Evolutionary conservation across 2,113 vertebrate species (phyloP), one percentile per base, ranked within the genome.

Genomic region (Oncorhynchus tshawytscha): DNA sequence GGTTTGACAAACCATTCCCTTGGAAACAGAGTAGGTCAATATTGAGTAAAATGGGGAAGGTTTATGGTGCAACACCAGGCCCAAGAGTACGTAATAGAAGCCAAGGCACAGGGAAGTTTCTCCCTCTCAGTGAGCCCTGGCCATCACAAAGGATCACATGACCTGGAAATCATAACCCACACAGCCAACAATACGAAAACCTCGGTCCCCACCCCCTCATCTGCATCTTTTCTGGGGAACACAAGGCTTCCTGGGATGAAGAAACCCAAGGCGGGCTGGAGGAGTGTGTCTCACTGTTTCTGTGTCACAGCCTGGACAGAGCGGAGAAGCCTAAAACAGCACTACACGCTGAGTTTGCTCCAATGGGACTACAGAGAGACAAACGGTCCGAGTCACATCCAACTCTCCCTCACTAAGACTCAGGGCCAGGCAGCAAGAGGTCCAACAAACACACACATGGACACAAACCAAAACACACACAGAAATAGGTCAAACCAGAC

Each of bases 311-410:
- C 27, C 11, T 6, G 20, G 25, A 59, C 13, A 7, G 51, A 54
- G 51, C 1, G 4, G 13, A 70, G 51, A 12, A 24, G 71, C 48
- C 39, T 34, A 4, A 24, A 64, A 25, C 34, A 80, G 22, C 31
- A 72, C 57, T 15, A 67, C 4, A 60, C 20, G 66, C 51, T 34
- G 4, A 67, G 70, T 75, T 27, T 77, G 68, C 69, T 67, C 67
- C 2, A 12, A 72, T 54, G 70, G 72, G 34, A 76, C 29, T 34
- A 70, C 9, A 76, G 74, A 72, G 70, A 57, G 77, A 78, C 90
- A 91, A 85, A 87, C 31, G 87, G 84, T 81, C 67, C 34, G n/a
- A 82, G 86, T 91, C 88, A 86, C 83, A 69, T 45, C 15, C 67
- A 69, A 22, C 22, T 45, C 15, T 16, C 34, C 11, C 9, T 69